Evolutionary conservation across 2,797 vertebrate species (phyloP).

Genomic region (Rhinella marina): DNA sequence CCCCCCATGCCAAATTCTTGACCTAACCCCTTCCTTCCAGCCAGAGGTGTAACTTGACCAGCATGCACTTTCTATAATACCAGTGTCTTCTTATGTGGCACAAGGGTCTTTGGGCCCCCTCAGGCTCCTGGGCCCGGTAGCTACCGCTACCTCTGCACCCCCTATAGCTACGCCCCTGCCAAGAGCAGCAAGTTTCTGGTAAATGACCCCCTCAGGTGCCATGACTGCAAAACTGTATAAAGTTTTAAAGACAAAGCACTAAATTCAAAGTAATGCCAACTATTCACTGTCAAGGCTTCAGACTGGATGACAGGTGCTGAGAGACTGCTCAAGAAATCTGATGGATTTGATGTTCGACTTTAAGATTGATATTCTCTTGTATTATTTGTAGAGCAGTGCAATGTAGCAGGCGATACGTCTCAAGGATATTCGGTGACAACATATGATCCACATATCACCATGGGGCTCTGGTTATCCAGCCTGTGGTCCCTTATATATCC

Average conservation of each 20-base stretch:
- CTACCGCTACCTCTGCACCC: no score
- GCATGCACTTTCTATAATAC: no score
- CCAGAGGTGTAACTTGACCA: no score
- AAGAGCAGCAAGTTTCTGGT: no score
- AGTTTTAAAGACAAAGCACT: conserved; percentile 47
- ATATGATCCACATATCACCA: neutral
- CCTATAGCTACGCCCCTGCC: no score
- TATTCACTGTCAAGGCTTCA: conserved; percentile 57
- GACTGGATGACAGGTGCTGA: conserved; percentile 52
- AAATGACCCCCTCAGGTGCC: no score
- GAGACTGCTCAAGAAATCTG: conserved; percentile 43
- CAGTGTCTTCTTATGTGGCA: no score
- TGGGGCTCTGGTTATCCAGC: neutral
- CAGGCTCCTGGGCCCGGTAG: no score
- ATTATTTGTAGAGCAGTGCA: conserved; percentile 1
- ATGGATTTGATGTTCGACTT: conserved; percentile 36
- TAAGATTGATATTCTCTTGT: conserved; percentile 48
- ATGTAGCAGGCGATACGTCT: conserved; percentile 17
- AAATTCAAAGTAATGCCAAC: conserved; percentile 56
- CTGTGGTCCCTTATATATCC: no score
- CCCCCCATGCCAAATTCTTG: no score
- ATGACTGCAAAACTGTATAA: neutral
- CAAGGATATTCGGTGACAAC: conserved; percentile 16
- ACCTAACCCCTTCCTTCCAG: no score
- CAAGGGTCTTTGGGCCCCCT: no score